A percentile compares a stretch with the other conserved stretches of the same genome.
Evolutionary conservation across 2,797 vertebrate species (phyloP).

Genomic region (Trachops cirrhosus): DNA sequence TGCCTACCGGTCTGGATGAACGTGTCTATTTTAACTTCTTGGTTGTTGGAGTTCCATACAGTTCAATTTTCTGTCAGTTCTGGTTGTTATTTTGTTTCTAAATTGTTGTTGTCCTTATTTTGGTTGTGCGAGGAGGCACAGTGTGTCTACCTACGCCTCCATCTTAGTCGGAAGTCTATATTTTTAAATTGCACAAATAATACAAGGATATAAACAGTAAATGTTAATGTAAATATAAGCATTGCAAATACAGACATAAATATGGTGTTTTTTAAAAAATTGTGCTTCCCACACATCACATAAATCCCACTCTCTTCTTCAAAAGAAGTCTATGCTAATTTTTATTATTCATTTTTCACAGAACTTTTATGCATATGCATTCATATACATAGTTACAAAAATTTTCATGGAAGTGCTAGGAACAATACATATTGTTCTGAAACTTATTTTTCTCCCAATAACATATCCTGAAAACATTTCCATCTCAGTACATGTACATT

Average conservation of each 20-base stretch:
- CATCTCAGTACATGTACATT: background rate
- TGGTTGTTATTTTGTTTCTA: too few relatives aligned
- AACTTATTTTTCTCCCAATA: background rate
- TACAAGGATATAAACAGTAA: background rate
- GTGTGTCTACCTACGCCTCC: too few relatives aligned
- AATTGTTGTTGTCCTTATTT: too few relatives aligned
- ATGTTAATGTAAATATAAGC: background rate
- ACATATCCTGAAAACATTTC: background rate
- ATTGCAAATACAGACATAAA: constrained; percentile 4
- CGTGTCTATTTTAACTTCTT: too few relatives aligned
- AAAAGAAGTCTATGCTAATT: background rate
- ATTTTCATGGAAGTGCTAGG: background rate
- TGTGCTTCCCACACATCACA: background rate
- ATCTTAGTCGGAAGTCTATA: background rate
- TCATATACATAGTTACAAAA: background rate
- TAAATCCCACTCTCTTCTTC: background rate
- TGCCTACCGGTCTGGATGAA: too few relatives aligned
- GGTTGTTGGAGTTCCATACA: too few relatives aligned
- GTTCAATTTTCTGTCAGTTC: too few relatives aligned
- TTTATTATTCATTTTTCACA: background rate
- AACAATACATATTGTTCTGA: background rate
- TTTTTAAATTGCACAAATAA: constrained; percentile 2
- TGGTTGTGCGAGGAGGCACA: too few relatives aligned
- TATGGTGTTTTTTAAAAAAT: background rate
- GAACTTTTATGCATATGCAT: background rate